Conservation (phyloP, 2,888 invertebrate genomes). For the Orthonevra nobilis region DNA sequence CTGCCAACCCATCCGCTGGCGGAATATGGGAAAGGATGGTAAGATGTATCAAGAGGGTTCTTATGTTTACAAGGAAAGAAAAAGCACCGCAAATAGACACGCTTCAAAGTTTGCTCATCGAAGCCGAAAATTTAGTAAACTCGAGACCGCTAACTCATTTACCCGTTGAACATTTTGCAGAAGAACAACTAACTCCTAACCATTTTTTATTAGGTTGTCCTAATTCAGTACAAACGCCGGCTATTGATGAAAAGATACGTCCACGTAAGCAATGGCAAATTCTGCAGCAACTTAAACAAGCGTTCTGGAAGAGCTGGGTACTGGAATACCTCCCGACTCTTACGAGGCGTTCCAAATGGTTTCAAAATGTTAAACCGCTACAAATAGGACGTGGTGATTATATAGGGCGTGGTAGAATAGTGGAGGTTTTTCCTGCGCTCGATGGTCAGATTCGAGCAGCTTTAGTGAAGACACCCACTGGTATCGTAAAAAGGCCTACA, state of each 20-base stretch:
- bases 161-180: conserved; percentile 5
- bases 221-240: conserved; percentile 55
- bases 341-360: conserved; percentile 28
- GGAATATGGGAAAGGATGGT: conserved; percentile 61
- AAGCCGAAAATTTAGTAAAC: conserved; percentile 62
- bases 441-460: conserved; percentile 42
- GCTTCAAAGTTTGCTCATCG: conserved; percentile 50
- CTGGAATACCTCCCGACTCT: conserved; percentile 32
- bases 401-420: conserved; percentile 20
- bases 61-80: conserved; percentile 58
- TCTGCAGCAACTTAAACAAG: conserved; percentile 43
- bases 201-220: conserved; percentile 56
- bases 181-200: conserved; percentile 54
- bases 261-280: conserved; percentile 63
- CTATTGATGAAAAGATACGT: conserved; percentile 12
- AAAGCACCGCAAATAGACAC: conserved; percentile 47
- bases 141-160: conserved; percentile 51
- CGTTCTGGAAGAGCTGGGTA: conserved; percentile 30
- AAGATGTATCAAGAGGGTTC: conserved; percentile 31
- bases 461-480: conserved; percentile 14
- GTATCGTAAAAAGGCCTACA: conserved; percentile 16
- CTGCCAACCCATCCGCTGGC: conserved; percentile 61
- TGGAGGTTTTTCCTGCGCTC: conserved; percentile 8
- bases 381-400: conserved; percentile 62
- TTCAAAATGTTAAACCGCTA: background rate